Conservation (phyloP, 2,888 invertebrate genomes). For the Synanthedon myopaeformis region DNA sequence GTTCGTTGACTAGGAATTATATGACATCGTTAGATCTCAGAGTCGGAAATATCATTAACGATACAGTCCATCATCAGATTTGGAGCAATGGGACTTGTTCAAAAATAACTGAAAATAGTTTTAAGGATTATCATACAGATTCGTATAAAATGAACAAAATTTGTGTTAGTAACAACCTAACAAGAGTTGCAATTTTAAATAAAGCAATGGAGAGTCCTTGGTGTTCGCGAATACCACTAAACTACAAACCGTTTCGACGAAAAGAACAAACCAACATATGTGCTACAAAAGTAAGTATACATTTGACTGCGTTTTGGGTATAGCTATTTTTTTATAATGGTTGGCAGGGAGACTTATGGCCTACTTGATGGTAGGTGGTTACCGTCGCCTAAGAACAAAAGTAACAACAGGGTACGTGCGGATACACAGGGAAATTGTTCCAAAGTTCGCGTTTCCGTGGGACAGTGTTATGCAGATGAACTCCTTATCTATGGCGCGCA, state of each 20-base stretch:
- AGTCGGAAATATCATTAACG: constrained; percentile 9
- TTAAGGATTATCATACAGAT: background rate
- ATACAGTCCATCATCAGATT: constrained; percentile 1
- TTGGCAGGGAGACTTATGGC: background rate
- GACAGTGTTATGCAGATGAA: too few species aligned
- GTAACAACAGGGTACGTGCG: too few species aligned
- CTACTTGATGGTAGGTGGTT: background rate
- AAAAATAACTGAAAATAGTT: background rate
- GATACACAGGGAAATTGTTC: too few species aligned
- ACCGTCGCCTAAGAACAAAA: too few species aligned
- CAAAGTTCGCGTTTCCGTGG: too few species aligned
- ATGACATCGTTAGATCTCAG: constrained; percentile 15
- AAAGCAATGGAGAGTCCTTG: constrained; percentile 71
- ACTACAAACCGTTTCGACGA: constrained; percentile 40
- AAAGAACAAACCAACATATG: constrained; percentile 13
- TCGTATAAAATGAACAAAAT: background rate
- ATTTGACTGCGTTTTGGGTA: too few species aligned
- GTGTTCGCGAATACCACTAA: constrained; percentile 52
- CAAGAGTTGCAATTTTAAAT: constrained; percentile 48
- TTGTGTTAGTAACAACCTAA: background rate
- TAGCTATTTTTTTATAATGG: background rate
- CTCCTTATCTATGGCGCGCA: too few species aligned
- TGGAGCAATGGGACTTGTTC: background rate
- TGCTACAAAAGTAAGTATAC: background rate
- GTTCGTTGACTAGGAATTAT: background rate